Evolutionary conservation across 2,888 invertebrate species (phyloP).

Genomic region (Papilio protenor): DNA sequence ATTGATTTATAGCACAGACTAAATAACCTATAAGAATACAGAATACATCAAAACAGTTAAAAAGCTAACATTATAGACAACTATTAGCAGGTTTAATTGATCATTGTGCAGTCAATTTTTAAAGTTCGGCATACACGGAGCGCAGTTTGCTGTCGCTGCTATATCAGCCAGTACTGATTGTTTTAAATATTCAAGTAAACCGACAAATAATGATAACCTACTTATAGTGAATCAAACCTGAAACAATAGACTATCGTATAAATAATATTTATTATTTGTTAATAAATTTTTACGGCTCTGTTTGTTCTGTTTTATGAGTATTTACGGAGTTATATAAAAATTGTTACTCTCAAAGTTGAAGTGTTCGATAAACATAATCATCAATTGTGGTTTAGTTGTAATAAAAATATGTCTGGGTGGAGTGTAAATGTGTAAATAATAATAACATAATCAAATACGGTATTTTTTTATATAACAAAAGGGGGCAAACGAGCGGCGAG

Average conservation of each 20-base stretch:
- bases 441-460: too few relatives aligned
- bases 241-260: conserved; percentile 44
- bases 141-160: background rate
- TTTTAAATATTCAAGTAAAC: background rate
- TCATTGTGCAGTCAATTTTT: too few relatives aligned
- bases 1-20: too few relatives aligned
- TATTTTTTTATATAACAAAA: too few relatives aligned
- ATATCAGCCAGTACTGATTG: background rate
- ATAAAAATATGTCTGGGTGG: background rate
- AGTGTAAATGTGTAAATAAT: background rate
- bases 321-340: conserved; percentile 41
- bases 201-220: too few relatives aligned
- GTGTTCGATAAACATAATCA: background rate
- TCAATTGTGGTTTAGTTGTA: background rate
- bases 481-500: too few relatives aligned
- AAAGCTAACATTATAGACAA: too few relatives aligned
- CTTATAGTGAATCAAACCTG: background rate
- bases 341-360: background rate
- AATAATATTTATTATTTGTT: conserved; percentile 59
- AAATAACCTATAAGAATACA: too few relatives aligned
- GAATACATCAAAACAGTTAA: too few relatives aligned
- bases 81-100: too few relatives aligned
- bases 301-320: conserved; percentile 55
- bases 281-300: conserved; percentile 66
- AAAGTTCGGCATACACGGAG: too few relatives aligned